Base-by-base conservation (phyloP, 2,797 vertebrate species). In the Notolabrus celidotus region DNA sequence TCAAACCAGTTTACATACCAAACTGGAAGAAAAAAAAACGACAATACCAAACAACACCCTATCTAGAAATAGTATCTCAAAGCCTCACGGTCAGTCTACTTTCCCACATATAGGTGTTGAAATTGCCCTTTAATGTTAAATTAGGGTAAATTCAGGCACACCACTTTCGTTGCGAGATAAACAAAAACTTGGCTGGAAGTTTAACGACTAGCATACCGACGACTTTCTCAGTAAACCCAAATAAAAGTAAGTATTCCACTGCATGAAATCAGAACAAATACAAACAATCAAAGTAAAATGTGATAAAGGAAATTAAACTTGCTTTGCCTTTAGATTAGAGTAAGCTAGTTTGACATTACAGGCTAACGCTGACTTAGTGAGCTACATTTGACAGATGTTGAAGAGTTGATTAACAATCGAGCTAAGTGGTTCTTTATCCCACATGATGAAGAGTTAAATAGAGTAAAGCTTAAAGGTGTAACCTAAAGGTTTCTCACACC, bases 321-420 rank as follows among this genome's bases (percentile, higher is more conserved):
- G 1, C n/a, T 34, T 64, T 41, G 29, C 43, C 11, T 36, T 0
- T 4, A 11, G 11, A 61, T 80, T 69, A 77, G 57, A 67, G 6
- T 71, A 33, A 61, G 61, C 41, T 56, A 47, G 42, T 19, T 41
- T 41, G 16, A 54, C 3, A 15, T 49, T 3, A 38, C 19, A 27
- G 2, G 22, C 66, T 25, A 31, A 47, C 22, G 41, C 12, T 69
- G 4, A 66, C 17, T 64, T 43, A 50, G 10, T 12, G 23, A 77
- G 43, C 0, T 5, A 20, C 20, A 41, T 12, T 59, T 73, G 34
- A 62, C 52, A 77, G n/a, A 47, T 16, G 23, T 5, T 33, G 1
- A 17, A 5, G 1, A 59, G 17, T 31, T 52, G 7, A 47, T 11
- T 2, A 47, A 14, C 5, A 64, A 4, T 1, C 12, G 1, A n/a